Percentiles rank a stretch among this genome's conserved stretches.
phyloP scores from a whole-genome alignment of 1,140 invertebrate species.

The Medauroidea extradentata region DNA sequence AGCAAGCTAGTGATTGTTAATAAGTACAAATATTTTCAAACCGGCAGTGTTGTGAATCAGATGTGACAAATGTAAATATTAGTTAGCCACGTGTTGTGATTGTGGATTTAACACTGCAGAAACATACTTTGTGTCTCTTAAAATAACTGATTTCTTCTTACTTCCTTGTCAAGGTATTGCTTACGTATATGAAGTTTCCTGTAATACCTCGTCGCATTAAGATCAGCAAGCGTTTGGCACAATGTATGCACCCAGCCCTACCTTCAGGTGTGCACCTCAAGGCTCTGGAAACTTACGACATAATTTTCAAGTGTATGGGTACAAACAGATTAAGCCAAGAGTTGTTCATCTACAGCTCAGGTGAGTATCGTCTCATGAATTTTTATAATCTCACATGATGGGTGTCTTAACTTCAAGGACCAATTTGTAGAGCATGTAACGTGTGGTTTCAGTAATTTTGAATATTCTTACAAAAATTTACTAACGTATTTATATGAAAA shows the following conservation, averaged over 20 bases:
- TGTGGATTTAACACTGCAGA: neutral
- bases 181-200: conserved; percentile 73
- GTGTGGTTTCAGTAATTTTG: no score
- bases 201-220: conserved; percentile 88
- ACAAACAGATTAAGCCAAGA: conserved; percentile 76
- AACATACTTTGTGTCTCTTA: neutral
- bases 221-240: conserved; percentile 88
- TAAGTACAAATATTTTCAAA: no score
- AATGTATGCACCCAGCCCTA: conserved; percentile 92
- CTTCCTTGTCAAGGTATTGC: conserved; percentile 57
- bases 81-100: neutral
- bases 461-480: no score
- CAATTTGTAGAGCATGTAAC: no score
- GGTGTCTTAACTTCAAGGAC: no score
- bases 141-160: neutral
- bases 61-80: neutral
- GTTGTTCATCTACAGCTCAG: conserved; percentile 79
- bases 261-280: conserved; percentile 91
- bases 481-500: no score
- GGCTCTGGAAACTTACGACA: conserved; percentile 89
- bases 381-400: no score
- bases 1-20: no score
- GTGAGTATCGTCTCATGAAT: no score
- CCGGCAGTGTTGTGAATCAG: neutral
- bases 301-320: conserved; percentile 89